phyloP scores from a whole-genome alignment of 53 echinoderm and acorn worm species.

The Antedon mediterranea region DNA sequence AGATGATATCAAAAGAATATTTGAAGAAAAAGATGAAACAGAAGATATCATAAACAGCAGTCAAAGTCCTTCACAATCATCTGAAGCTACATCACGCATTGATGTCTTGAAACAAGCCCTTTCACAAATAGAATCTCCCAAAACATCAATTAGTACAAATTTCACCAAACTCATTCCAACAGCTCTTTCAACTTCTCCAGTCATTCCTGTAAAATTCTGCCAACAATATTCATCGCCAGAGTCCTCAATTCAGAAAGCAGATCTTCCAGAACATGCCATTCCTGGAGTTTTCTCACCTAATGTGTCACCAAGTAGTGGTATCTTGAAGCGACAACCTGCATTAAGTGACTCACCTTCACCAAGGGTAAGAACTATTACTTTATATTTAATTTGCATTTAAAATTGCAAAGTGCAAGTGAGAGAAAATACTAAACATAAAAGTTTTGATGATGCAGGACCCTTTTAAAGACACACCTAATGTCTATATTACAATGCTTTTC shows the following conservation, averaged over 20 bases:
- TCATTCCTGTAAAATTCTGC: slow-evolving; percentile 42
- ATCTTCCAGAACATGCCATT: slow-evolving; percentile 28
- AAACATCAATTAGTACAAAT: neutral
- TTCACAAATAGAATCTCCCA: neutral
- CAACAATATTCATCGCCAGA: neutral
- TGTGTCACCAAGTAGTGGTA: slow-evolving; percentile 77
- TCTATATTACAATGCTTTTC: no score
- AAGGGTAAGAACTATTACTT: no score
- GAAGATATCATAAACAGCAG: slow-evolving; percentile 38
- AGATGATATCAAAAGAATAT: neutral
- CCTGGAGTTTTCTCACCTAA: slow-evolving; percentile 60
- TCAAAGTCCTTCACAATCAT: slow-evolving; percentile 16
- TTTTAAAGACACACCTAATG: no score
- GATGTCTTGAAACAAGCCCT: neutral
- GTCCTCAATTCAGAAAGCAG: neutral
- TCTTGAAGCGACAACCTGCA: slow-evolving; percentile 49
- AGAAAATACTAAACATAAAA: neutral
- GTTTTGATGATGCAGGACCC: no score
- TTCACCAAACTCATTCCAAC: neutral
- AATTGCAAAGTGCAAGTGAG: no score
- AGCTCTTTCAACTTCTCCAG: slow-evolving; percentile 7
- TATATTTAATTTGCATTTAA: no score
- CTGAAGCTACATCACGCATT: neutral
- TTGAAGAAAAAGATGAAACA: neutral
- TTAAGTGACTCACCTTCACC: slow-evolving; percentile 59